Percentiles rank a stretch among this genome's conserved stretches.
These are phyloP conservation scores for Proteles cristata DNA, from an alignment of 2,113 vertebrate species.

Conservation along the genomic window DNA sequence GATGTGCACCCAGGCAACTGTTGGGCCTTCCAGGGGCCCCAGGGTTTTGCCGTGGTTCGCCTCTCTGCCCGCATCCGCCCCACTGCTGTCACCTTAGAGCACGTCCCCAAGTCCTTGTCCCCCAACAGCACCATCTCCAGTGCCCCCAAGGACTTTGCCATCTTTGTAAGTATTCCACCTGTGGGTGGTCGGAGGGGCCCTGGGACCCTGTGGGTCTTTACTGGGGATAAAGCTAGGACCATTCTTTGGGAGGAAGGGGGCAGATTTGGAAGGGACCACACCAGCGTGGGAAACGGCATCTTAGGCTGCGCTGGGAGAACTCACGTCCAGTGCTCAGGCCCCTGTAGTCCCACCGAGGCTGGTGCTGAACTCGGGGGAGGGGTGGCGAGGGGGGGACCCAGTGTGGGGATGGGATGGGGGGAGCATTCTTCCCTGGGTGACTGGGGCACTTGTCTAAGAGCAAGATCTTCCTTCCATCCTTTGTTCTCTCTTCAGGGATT, in stretches of 20 bases:
- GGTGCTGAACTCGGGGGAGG: background rate
- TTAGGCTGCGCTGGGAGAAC: background rate
- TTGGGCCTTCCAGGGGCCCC: constrained; percentile 95
- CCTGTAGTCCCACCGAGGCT: background rate
- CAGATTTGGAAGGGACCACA: background rate
- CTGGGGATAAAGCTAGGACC: background rate
- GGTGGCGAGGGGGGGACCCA: background rate
- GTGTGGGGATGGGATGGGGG: fast-evolving
- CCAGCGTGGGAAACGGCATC: background rate
- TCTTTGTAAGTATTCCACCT: constrained; percentile 91
- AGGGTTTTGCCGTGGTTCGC: constrained; percentile 93
- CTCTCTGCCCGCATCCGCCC: constrained; percentile 91
- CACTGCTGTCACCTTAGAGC: constrained; percentile 93
- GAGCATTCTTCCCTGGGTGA: too few species aligned
- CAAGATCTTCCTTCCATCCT: background rate
- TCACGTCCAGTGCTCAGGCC: background rate
- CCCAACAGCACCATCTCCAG: constrained; percentile 93
- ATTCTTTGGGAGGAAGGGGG: background rate
- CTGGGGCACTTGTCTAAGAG: fast-evolving
- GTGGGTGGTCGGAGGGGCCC: fast-evolving
- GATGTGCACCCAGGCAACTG: constrained; percentile 95
- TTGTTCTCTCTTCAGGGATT: constrained; percentile 87
- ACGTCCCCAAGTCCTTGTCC: constrained; percentile 91
- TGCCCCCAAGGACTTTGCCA: constrained; percentile 93
- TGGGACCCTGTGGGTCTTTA: background rate